phyloP scores from a whole-genome alignment of 2,113 vertebrate species.

The Cyanistes caeruleus region DNA sequence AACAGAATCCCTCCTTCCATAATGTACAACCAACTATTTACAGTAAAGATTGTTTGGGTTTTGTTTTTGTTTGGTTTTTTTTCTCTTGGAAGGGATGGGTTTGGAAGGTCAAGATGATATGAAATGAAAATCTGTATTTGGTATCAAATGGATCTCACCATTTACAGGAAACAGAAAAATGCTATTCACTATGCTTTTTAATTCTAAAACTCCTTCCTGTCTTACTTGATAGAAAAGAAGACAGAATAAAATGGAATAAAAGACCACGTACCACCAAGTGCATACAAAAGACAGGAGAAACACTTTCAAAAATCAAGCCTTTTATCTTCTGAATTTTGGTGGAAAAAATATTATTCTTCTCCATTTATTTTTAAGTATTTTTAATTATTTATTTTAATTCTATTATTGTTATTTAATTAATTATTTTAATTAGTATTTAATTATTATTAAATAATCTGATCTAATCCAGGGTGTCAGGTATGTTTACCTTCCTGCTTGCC shows the following conservation, averaged over 20 bases:
- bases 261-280: background rate
- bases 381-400: too few species aligned
- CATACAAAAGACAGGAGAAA: background rate
- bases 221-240: background rate
- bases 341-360: background rate
- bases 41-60: background rate
- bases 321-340: background rate
- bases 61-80: too few species aligned
- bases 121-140: background rate
- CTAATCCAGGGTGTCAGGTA: background rate
- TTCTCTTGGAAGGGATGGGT: background rate
- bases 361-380: background rate
- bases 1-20: background rate
- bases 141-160: background rate
- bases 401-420: too few species aligned
- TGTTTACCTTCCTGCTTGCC: background rate
- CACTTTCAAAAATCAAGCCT: background rate
- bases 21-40: background rate
- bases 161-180: background rate
- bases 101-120: background rate
- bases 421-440: too few species aligned
- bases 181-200: background rate
- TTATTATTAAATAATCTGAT: too few species aligned
- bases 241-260: background rate
- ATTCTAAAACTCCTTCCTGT: background rate